Percentiles rank a stretch among this genome's conserved stretches.
Conservation (phyloP, 2,113 vertebrate species). For the Egretta garzetta region DNA sequence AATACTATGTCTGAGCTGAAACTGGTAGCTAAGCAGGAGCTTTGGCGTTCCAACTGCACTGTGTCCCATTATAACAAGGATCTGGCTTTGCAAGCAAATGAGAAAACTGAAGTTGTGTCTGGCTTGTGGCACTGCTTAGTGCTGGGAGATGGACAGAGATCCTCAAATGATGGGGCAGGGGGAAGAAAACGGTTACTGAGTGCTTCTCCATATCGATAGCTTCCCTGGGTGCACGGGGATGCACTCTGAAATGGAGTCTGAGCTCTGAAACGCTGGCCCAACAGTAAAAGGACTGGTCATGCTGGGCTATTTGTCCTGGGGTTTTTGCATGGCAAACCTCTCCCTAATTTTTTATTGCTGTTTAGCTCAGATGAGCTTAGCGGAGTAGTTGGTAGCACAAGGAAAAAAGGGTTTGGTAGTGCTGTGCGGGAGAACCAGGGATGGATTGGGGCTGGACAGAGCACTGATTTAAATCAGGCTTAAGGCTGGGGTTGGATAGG, state of each 20-base stretch:
- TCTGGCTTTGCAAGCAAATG: neutral
- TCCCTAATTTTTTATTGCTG: neutral
- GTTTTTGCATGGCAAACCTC: neutral
- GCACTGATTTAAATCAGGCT: neutral
- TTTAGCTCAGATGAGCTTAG: neutral
- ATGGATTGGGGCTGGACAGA: neutral
- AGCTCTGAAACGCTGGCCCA: fast-evolving
- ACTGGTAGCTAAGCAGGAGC: neutral
- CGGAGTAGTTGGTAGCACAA: neutral
- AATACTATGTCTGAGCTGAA: neutral
- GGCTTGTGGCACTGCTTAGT: neutral
- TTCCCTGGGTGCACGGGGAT: neutral
- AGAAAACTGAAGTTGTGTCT: neutral
- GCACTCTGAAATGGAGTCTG: neutral
- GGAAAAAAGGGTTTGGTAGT: neutral
- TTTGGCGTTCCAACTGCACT: neutral
- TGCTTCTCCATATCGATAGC: neutral
- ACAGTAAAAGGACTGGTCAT: neutral
- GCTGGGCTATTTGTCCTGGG: neutral
- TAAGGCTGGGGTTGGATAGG: neutral
- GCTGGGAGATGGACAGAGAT: neutral
- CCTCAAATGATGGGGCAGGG: neutral
- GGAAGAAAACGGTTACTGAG: neutral
- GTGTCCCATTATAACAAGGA: neutral
- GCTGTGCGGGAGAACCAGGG: neutral